A percentile compares a stretch with the other conserved stretches of the same genome.
These are phyloP conservation scores for Pogonus chalceus DNA, from an alignment of 1,140 invertebrate genomes.

Conservation along the genomic window DNA sequence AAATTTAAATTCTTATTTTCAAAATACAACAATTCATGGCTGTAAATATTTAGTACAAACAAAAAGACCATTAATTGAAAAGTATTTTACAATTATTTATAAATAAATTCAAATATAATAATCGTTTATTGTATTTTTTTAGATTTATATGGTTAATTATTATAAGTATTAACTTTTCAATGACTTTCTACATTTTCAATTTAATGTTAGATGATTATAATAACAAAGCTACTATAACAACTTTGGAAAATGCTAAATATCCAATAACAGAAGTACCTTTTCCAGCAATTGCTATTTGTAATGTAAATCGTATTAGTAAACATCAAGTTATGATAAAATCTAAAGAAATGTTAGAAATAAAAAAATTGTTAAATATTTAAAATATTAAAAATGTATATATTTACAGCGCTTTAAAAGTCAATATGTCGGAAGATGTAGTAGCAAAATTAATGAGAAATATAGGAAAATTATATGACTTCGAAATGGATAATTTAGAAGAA, in stretches of 20 bases:
- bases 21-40: no score
- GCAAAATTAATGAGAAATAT: background rate
- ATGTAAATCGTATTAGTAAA: conserved; percentile 6
- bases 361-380: background rate
- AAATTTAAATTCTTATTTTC: no score
- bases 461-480: background rate
- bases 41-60: no score
- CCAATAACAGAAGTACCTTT: background rate
- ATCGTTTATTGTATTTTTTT: background rate
- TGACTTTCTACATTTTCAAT: background rate
- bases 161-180: background rate
- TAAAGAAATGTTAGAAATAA: background rate
- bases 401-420: background rate
- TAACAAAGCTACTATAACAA: conserved; percentile 1
- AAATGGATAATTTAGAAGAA: background rate
- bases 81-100: no score
- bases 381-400: background rate
- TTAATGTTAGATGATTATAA: background rate
- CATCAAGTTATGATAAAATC: background rate
- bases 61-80: no score
- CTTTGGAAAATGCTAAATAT: background rate
- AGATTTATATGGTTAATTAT: background rate
- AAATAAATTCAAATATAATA: no score
- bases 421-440: background rate
- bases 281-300: conserved; percentile 7